Conservation (phyloP, 1,140 invertebrate species). For the Trichonephila clavata region DNA sequence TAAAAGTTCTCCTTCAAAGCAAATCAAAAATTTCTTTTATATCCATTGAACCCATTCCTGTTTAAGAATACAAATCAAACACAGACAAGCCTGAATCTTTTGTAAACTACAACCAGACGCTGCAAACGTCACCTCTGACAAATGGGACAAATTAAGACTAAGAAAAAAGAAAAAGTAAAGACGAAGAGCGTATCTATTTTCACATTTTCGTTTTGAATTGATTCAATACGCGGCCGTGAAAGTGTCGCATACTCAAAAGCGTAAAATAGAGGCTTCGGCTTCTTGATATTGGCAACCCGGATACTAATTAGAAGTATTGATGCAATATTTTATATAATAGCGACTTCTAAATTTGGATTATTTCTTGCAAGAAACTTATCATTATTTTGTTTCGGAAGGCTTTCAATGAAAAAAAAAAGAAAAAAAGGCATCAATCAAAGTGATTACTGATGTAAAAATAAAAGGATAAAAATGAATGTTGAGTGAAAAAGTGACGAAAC, state of each 20-base stretch:
- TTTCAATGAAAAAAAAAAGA: not conserved
- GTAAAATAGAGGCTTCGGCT: not conserved
- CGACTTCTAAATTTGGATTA: not conserved
- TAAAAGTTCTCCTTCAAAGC: not conserved
- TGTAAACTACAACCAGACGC: not conserved
- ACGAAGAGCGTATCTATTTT: not conserved
- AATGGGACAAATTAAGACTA: not conserved
- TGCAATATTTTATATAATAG: not conserved
- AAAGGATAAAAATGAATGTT: not conserved
- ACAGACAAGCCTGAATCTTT: not conserved
- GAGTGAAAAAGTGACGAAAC: not conserved
- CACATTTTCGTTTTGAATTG: not conserved
- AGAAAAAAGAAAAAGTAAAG: not conserved
- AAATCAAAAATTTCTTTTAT: not conserved
- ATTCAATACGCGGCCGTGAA: not conserved
- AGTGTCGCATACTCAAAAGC: not conserved
- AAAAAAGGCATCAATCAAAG: not conserved
- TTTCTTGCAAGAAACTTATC: not conserved
- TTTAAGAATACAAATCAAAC: not conserved
- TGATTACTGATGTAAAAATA: not conserved
- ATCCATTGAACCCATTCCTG: not conserved
- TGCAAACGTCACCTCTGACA: not conserved
- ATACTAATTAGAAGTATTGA: not conserved
- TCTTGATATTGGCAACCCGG: not conserved
- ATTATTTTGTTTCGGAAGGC: not conserved